These are phyloP conservation scores for Bombylius discolor DNA, from an alignment of 2,888 invertebrate species.

Conservation along the genomic window DNA sequence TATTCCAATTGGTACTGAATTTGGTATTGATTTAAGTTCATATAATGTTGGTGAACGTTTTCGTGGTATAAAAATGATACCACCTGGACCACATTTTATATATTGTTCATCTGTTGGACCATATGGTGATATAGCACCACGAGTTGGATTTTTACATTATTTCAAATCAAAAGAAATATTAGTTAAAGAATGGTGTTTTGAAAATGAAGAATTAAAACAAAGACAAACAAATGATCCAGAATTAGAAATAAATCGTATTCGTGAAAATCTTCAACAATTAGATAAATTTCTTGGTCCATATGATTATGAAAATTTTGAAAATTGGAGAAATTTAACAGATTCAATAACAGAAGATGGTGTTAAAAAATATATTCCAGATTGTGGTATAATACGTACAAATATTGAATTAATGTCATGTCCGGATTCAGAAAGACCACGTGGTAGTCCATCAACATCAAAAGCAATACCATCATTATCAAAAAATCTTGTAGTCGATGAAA, in stretches of 20 bases:
- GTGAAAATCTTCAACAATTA: slow-evolving; percentile 27
- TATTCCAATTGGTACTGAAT: slow-evolving; percentile 82
- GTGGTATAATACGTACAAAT: slow-evolving; percentile 66
- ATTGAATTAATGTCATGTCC: slow-evolving; percentile 61
- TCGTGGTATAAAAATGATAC: slow-evolving; percentile 94
- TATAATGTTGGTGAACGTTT: slow-evolving; percentile 89
- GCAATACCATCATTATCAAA: neutral
- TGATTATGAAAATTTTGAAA: slow-evolving; percentile 75
- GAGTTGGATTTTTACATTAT: slow-evolving; percentile 75
- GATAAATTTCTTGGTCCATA: slow-evolving; percentile 69
- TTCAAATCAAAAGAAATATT: slow-evolving; percentile 73
- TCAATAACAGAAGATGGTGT: slow-evolving; percentile 52
- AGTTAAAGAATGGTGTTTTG: slow-evolving; percentile 75
- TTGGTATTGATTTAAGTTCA: slow-evolving; percentile 82
- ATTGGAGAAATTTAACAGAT: slow-evolving; percentile 60
- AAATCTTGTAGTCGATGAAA: slow-evolving; percentile 38
- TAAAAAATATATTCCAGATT: slow-evolving; percentile 52
- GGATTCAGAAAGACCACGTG: slow-evolving; percentile 56
- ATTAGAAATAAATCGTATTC: slow-evolving; percentile 33
- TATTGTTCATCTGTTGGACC: slow-evolving; percentile 63
- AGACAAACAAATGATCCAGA: slow-evolving; percentile 30
- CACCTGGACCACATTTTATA: slow-evolving; percentile 88
- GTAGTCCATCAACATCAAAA: slow-evolving; percentile 19
- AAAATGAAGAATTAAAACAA: slow-evolving; percentile 54
- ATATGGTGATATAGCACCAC: slow-evolving; percentile 52